Base-by-base conservation (phyloP, 2,797 vertebrate genomes). In the Threskiornis aethiopicus region DNA sequence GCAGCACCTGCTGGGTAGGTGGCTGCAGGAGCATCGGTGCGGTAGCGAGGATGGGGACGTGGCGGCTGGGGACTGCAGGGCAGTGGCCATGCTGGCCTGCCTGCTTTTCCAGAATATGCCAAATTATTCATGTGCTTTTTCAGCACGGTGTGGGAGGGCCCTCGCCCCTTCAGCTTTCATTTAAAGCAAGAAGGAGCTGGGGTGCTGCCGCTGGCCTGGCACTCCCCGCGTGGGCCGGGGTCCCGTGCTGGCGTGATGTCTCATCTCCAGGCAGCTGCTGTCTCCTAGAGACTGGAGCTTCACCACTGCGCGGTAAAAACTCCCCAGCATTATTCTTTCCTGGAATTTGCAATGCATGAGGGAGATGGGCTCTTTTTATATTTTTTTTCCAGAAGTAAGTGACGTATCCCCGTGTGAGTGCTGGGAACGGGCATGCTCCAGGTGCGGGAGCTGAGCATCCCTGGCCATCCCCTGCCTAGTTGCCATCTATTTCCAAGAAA, bases 261-360 rank as follows among this genome's bases (percentile, higher is more conserved):
- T 94, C 62, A 87, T 91, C 88, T 86, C 51, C 49, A 96, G 80
- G 91, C 92, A 91, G 92, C 69, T 1, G n/a, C 93, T 47, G 92
- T 93, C 77, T 96, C 93, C 95, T 94, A 87, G 92, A 97, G 84
- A 94, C 95, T 93, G 54, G 84, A 91, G 93, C 82, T 91, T 78
- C 54, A 84, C 64, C 58, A 61, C 78, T 19, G 14, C 18, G 0
- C 9, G 9, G 69, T 47, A 69, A 80, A 75, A 94, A 77, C 87
- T 94, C 93, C 93, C 42, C 59, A 49, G 65, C 35, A 10, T 95
- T 93, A 94, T 96, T 96, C 84, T 90, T 85, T 49, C 57, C n/a
- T 78, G 58, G 49, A 89, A 96, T 96, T 94, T 95, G 92, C 94
- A 86, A 92, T 92, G 90, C 90, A 87, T 95, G 91, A 95, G 86